A percentile compares a stretch with the other conserved stretches of the same genome.
Conservation (phyloP, 1,140 invertebrate genomes). For the Cepaea nemoralis region DNA sequence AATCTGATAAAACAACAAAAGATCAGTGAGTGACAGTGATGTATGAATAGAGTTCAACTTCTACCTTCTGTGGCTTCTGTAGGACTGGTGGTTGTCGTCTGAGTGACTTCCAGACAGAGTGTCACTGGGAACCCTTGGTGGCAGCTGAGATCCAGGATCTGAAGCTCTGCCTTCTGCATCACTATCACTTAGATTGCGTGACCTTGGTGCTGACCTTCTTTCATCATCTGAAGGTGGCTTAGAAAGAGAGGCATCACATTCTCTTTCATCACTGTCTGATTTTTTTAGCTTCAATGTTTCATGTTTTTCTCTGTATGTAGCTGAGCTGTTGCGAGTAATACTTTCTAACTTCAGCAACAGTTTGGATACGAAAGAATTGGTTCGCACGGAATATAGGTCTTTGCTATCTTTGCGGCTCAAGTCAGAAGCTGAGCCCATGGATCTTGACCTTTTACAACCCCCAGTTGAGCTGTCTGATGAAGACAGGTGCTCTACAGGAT, state of each 20-base stretch:
- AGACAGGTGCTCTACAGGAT: background rate
- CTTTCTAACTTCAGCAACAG: conserved; percentile 53
- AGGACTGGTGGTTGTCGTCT: conserved; percentile 47
- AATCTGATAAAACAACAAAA: no score
- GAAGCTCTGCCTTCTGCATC: conserved; percentile 46
- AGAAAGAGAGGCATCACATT: conserved; percentile 16
- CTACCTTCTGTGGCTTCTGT: conserved; percentile 52
- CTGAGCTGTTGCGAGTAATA: conserved; percentile 51
- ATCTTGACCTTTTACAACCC: background rate
- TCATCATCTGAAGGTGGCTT: conserved; percentile 45
- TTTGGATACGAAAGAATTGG: conserved; percentile 18
- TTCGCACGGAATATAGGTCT: background rate
- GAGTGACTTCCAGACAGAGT: conserved; percentile 57
- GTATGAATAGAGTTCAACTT: no score
- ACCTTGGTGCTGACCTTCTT: conserved; percentile 27
- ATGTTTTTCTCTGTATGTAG: conserved; percentile 37
- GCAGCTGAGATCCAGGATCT: conserved; percentile 42
- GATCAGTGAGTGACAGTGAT: no score
- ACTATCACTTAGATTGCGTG: conserved; percentile 52
- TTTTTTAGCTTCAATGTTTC: conserved; percentile 34
- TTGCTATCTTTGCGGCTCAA: background rate
- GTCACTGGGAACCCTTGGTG: conserved; percentile 47
- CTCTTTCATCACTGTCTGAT: conserved; percentile 41
- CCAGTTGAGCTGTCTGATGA: no score
- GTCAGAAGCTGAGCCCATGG: conserved; percentile 20